phyloP scores from a whole-genome alignment of 2,113 vertebrate genomes.

The Tupaia chinensis region DNA sequence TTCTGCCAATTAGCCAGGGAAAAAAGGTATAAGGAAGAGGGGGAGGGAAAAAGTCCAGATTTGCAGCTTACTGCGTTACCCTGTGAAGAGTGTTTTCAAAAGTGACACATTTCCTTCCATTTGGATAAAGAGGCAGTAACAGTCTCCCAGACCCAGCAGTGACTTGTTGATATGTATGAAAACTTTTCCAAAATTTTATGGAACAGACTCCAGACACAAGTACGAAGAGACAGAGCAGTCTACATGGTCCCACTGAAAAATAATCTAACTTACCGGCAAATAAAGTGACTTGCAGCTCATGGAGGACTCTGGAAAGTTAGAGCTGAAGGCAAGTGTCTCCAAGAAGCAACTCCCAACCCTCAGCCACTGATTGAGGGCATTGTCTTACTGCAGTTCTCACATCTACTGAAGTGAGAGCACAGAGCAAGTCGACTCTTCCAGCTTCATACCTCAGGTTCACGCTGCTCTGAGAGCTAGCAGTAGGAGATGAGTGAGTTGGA shows the following conservation, averaged over 20 bases:
- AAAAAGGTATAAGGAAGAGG: constrained; percentile 73
- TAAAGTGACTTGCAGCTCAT: constrained; percentile 73
- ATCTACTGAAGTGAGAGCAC: constrained; percentile 75
- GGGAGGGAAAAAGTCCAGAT: constrained; percentile 85
- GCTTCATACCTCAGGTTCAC: constrained; percentile 76
- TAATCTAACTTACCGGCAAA: constrained; percentile 71
- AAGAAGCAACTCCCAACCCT: neutral
- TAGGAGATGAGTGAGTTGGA: constrained; percentile 52
- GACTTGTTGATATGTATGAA: constrained; percentile 21
- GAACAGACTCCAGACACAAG: neutral
- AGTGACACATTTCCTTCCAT: constrained; percentile 80
- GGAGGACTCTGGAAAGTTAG: constrained; percentile 75
- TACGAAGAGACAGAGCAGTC: neutral
- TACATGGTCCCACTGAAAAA: neutral
- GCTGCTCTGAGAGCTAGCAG: constrained; percentile 73
- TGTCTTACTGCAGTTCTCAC: constrained; percentile 73
- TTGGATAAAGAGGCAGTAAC: constrained; percentile 79
- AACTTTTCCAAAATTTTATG: neutral
- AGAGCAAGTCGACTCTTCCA: constrained; percentile 74
- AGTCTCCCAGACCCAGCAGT: constrained; percentile 81
- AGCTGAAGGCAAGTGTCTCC: neutral
- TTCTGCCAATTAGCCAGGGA: constrained; percentile 96
- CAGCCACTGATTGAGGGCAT: constrained; percentile 63
- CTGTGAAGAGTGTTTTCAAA: constrained; percentile 83
- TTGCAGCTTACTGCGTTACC: constrained; percentile 90